A percentile compares a stretch with the other conserved stretches of the same genome.
phyloP scores from a whole-genome alignment of 2,888 invertebrate species.

The Tinea pellionella region DNA sequence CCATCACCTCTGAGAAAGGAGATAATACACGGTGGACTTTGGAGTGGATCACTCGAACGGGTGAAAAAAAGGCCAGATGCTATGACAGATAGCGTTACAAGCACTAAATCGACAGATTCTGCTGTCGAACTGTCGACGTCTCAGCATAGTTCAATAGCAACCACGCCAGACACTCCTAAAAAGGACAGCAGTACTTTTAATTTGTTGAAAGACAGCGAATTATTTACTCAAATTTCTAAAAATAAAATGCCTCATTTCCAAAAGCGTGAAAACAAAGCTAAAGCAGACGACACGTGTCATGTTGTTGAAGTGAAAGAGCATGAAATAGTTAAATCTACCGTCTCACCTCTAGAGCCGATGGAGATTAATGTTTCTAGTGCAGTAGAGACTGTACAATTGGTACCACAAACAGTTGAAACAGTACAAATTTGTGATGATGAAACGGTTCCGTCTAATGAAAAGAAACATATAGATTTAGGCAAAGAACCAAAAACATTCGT shows the following conservation, averaged over 20 bases:
- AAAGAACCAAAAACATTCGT: constrained; percentile 50
- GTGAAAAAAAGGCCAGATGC: constrained; percentile 21
- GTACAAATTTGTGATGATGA: constrained; percentile 68
- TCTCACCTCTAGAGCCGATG: constrained; percentile 43
- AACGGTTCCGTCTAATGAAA: constrained; percentile 29
- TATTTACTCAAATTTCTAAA: constrained; percentile 76
- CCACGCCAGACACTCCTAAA: constrained; percentile 46
- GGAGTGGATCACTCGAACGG: constrained; percentile 39
- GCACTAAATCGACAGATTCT: constrained; percentile 31
- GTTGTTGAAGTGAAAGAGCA: constrained; percentile 77
- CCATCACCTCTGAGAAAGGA: constrained; percentile 49
- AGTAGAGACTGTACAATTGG: constrained; percentile 63
- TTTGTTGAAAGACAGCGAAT: constrained; percentile 73
- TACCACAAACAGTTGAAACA: constrained; percentile 65
- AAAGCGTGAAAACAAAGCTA: constrained; percentile 21
- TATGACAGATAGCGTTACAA: constrained; percentile 22
- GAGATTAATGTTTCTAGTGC: constrained; percentile 46
- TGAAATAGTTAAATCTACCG: constrained; percentile 75
- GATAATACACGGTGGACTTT: constrained; percentile 35
- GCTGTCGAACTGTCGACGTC: constrained; percentile 25
- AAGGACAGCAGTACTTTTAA: constrained; percentile 72
- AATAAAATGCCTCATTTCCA: constrained; percentile 37
- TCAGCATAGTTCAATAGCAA: constrained; percentile 25
- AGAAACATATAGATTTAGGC: constrained; percentile 32
- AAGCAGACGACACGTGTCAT: constrained; percentile 48